Base-by-base conservation (phyloP, 2,888 invertebrate genomes). In the Machimus rusticus region DNA sequence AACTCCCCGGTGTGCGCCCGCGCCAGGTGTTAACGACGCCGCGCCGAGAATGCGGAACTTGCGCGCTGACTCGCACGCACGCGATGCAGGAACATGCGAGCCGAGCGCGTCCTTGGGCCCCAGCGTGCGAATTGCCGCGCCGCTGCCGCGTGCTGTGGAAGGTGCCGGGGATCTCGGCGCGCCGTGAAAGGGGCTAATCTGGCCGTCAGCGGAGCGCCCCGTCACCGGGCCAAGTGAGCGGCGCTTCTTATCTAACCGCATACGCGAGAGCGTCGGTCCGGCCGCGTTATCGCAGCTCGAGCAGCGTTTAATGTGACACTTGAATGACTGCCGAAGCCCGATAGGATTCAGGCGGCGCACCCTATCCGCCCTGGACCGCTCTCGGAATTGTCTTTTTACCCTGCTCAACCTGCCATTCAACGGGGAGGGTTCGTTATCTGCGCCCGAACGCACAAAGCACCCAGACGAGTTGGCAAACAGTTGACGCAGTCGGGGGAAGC, bases 281-380 rank as follows among this genome's bases (percentile, higher is more conserved):
- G 46, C 57, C 23, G 55, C 78, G 14, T 66, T 85, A 88, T 88
- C 88, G 66, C 86, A 86, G 78, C 88, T 88, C 87, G 89, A 87
- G 89, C 89, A 89, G 88, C 89, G 88, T 89, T 89, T 90, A 89
- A 90, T 90, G 89, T 88, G 89, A 89, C 89, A 89, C 89, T 89
- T 90, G 89, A 90, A 88, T 90, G 89, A 90, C 89, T 88, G 89
- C 86, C 87, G 88, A 88, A 87, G 88, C 87, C 89, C 87, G 86
- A 86, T 86, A 86, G 78, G 55, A 86, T 86, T 86, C 46, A 74
- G n/a, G 46, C 31, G 85, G 34, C 74, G 43, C 74, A 74, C 74
- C 85, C 85, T 31, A 85, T 74, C 28, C 28, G 85, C 74, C 43
- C 43, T 74, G 31, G 57, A 74, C 74, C 85, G 85, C 57, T 85